Evolutionary conservation across 2,888 invertebrate species (phyloP).

Genomic region (Serrognathus titanus): DNA sequence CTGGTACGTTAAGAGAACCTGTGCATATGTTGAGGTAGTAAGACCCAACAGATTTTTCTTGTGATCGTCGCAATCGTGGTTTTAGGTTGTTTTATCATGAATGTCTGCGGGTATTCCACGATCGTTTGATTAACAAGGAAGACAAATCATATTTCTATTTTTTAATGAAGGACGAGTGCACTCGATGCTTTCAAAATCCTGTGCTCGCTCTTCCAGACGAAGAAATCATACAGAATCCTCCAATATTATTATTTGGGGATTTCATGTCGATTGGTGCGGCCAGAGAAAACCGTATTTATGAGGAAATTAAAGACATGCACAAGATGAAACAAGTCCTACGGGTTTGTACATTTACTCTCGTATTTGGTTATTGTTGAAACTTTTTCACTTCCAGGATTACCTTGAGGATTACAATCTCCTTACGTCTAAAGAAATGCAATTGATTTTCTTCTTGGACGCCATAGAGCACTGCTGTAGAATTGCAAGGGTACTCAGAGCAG

Average conservation of each 20-base stretch:
- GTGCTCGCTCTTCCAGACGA: slow-evolving; percentile 61
- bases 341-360: slow-evolving; percentile 46
- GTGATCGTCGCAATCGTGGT: slow-evolving; percentile 13
- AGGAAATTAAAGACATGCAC: slow-evolving; percentile 71
- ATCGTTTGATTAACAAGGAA: slow-evolving; percentile 76
- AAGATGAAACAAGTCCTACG: slow-evolving; percentile 70
- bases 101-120: slow-evolving; percentile 87
- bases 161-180: slow-evolving; percentile 66
- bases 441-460: slow-evolving; percentile 87
- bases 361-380: not conserved
- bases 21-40: slow-evolving; percentile 63
- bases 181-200: slow-evolving; percentile 59
- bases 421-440: slow-evolving; percentile 73
- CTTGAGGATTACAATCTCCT: slow-evolving; percentile 79
- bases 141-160: slow-evolving; percentile 79
- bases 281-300: slow-evolving; percentile 72
- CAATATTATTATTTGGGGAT: slow-evolving; percentile 78
- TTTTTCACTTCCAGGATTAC: slow-evolving; percentile 60
- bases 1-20: slow-evolving; percentile 62
- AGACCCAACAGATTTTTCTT: not conserved
- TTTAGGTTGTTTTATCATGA: slow-evolving; percentile 86
- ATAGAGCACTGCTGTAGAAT: slow-evolving; percentile 84
- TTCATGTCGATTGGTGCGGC: slow-evolving; percentile 74
- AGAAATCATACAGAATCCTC: slow-evolving; percentile 58
- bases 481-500: slow-evolving; percentile 77